A percentile compares a stretch with the other conserved stretches of the same genome.
Evolutionary conservation across 2,113 vertebrate species (phyloP).

Genomic region (Rhinichthys klamathensis): DNA sequence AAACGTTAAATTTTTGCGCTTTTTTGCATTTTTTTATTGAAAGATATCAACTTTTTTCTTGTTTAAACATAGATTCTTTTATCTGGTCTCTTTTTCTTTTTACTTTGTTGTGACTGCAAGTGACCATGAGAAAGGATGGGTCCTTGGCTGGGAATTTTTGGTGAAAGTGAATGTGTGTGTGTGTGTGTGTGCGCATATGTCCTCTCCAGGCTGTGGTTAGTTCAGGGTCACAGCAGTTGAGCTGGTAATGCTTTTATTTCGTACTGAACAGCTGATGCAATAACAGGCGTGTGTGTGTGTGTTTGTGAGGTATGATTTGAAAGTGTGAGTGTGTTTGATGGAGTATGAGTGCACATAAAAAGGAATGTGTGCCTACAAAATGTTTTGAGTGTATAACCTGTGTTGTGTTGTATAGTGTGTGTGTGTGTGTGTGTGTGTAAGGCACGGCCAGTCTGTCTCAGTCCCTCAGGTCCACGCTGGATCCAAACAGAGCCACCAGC

Average conservation of each 20-base stretch:
- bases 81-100: conserved; percentile 47
- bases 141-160: conserved; percentile 57
- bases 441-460: conserved; percentile 79
- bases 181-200: conserved; percentile 48
- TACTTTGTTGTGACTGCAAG: conserved; percentile 47
- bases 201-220: conserved; percentile 53
- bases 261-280: conserved; percentile 63
- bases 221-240: conserved; percentile 56
- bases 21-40: conserved; percentile 65
- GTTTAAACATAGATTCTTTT: conserved; percentile 52
- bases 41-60: conserved; percentile 56
- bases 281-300: conserved; percentile 42
- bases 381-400: conserved; percentile 59
- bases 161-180: conserved; percentile 36
- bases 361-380: conserved; percentile 64
- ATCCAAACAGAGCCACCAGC: conserved; percentile 97
- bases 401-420: conserved; percentile 48
- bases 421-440: conserved; percentile 67
- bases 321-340: conserved; percentile 50
- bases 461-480: conserved; percentile 95
- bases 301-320: conserved; percentile 30
- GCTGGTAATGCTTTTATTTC: conserved; percentile 56
- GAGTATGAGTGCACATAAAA: conserved; percentile 59
- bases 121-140: conserved; percentile 60
- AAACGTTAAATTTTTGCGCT: conserved; percentile 67